These are phyloP conservation scores for Ferrisia virgata DNA, from an alignment of 2,888 invertebrate genomes.

Conservation along the genomic window DNA sequence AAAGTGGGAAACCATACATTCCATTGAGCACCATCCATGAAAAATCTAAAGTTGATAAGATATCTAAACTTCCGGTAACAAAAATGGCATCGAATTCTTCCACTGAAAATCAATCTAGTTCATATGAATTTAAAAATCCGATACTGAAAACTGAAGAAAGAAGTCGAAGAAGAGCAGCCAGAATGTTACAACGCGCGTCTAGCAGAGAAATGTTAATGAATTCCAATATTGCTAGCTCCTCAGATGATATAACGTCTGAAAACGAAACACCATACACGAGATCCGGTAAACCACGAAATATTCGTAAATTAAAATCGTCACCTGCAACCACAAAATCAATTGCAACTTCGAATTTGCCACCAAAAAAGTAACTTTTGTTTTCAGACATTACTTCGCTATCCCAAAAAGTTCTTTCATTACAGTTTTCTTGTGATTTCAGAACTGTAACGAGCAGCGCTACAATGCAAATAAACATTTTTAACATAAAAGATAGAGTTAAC, in stretches of 20 bases:
- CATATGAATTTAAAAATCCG: conserved; percentile 22
- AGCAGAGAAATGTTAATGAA: conserved; percentile 56
- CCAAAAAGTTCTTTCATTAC: neutral
- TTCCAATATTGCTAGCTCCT: conserved; percentile 55
- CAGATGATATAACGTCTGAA: conserved; percentile 55
- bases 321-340: neutral
- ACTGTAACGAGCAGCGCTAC: conserved; percentile 13
- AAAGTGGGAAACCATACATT: conserved; percentile 25
- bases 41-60: neutral
- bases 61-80: neutral
- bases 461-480: conserved; percentile 40
- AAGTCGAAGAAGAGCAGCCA: conserved; percentile 51
- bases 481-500: conserved; percentile 28
- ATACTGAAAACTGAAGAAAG: conserved; percentile 48
- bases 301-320: conserved; percentile 38
- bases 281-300: conserved; percentile 43
- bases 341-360: neutral
- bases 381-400: neutral
- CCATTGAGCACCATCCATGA: conserved; percentile 49
- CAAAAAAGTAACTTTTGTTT: neutral
- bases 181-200: conserved; percentile 57
- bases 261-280: conserved; percentile 44
- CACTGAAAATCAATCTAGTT: conserved; percentile 15
- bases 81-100: conserved; percentile 41
- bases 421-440: neutral